Conservation (phyloP, 2,888 invertebrate species). For the Pristionchus arcanus region DNA sequence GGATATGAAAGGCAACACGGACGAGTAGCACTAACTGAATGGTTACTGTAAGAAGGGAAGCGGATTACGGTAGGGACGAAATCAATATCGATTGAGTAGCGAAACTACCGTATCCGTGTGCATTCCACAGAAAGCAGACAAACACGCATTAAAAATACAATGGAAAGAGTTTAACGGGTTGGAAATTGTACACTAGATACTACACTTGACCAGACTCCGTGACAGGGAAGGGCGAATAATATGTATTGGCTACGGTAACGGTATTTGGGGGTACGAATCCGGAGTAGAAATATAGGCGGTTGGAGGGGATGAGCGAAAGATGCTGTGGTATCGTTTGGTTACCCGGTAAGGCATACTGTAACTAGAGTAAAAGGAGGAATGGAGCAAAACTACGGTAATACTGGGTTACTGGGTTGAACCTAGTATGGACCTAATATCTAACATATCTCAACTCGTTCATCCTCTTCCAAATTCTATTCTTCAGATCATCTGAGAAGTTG, state of each 20-base stretch:
- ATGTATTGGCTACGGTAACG: neutral
- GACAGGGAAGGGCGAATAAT: neutral
- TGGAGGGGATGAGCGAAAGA: neutral
- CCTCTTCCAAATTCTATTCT: neutral
- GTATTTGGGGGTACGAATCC: neutral
- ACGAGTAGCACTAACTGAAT: constrained; percentile 36
- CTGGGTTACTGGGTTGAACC: neutral
- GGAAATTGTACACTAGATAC: neutral
- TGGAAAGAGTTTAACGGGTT: neutral
- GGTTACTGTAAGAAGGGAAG: neutral
- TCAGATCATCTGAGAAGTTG: neutral
- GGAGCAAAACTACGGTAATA: constrained; percentile 30
- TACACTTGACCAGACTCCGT: neutral
- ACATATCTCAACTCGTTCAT: too few relatives aligned
- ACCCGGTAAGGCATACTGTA: constrained; percentile 45
- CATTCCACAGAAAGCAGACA: neutral
- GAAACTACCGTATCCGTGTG: neutral
- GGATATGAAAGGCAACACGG: constrained; percentile 36
- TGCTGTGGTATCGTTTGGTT: constrained; percentile 19
- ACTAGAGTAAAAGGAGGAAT: constrained; percentile 28
- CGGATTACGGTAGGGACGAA: neutral
- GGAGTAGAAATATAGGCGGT: neutral
- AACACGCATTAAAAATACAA: neutral
- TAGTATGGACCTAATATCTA: too few relatives aligned
- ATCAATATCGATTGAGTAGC: neutral